Evolutionary conservation across 2,888 invertebrate genomes (phyloP).

Genomic region (Rhagophthalmus giganteus): DNA sequence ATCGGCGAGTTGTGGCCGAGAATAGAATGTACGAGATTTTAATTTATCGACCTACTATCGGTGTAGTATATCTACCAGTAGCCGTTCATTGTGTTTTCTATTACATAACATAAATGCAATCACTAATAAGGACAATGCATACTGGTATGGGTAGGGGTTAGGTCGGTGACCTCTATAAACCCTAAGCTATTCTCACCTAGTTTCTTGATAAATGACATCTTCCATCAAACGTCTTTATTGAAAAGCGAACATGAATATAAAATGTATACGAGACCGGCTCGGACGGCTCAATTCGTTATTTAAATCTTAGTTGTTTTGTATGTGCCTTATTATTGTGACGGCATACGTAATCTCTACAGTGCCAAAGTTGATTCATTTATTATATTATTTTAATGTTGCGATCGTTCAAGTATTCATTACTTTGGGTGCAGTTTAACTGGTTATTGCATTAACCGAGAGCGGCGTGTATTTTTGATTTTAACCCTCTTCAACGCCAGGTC

Average conservation of each 20-base stretch:
- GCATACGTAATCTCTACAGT: slow-evolving; percentile 19
- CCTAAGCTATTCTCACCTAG: slow-evolving; percentile 41
- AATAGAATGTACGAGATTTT: too few species aligned
- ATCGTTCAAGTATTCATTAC: slow-evolving; percentile 42
- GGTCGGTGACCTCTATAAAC: slow-evolving; percentile 31
- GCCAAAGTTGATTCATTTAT: slow-evolving; percentile 45
- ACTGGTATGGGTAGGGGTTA: slow-evolving; percentile 13
- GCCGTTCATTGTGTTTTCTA: too few species aligned
- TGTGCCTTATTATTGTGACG: slow-evolving; percentile 24
- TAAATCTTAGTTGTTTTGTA: slow-evolving; percentile 35
- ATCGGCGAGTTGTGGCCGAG: too few species aligned
- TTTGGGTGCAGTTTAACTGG: slow-evolving; percentile 45
- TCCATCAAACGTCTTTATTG: slow-evolving; percentile 46
- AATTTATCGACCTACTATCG: too few species aligned
- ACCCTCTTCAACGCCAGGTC: slow-evolving; percentile 48
- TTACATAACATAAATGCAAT: too few species aligned
- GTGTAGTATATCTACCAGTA: too few species aligned
- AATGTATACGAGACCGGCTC: slow-evolving; percentile 40
- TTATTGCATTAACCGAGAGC: slow-evolving; percentile 47
- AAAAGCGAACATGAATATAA: slow-evolving; percentile 43
- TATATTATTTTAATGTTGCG: slow-evolving; percentile 50
- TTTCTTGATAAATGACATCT: slow-evolving; percentile 47
- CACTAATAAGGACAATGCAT: too few species aligned
- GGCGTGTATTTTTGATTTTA: slow-evolving; percentile 47
- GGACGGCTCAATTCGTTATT: slow-evolving; percentile 41